These are phyloP conservation scores for Hirundichthys speculiger DNA, from an alignment of 2,113 vertebrate species.

Conservation along the genomic window DNA sequence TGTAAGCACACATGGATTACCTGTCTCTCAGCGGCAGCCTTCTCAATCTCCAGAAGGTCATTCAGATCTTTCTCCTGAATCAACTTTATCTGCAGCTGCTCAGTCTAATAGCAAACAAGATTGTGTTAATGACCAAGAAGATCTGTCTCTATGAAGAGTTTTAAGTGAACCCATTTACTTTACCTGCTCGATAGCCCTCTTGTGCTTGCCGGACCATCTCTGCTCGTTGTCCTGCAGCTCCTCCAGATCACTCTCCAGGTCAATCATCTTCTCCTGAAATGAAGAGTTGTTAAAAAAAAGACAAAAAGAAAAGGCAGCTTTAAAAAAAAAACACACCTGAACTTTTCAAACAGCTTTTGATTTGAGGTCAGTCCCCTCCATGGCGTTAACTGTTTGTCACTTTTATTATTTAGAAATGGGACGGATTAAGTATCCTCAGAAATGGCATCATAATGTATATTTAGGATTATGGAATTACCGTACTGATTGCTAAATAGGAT, in stretches of 20 bases:
- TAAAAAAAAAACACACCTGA: no score
- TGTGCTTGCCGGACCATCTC: constrained; percentile 75
- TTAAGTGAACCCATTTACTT: no score
- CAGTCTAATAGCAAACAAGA: constrained; percentile 58
- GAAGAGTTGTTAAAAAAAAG: neutral
- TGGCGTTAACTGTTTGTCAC: neutral
- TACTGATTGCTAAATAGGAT: constrained; percentile 52
- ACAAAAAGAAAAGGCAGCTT: neutral
- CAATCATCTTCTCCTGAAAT: constrained; percentile 78
- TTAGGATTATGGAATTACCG: constrained; percentile 52
- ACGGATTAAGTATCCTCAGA: constrained; percentile 41
- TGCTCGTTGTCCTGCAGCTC: constrained; percentile 81
- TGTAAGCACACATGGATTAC: constrained; percentile 37
- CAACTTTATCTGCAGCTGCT: constrained; percentile 81
- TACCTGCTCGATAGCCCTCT: constrained; percentile 80
- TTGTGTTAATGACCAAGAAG: neutral
- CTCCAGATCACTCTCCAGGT: constrained; percentile 80
- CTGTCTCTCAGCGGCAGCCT: constrained; percentile 76
- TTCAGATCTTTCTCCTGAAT: constrained; percentile 80
- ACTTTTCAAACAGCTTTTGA: neutral
- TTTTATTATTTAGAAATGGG: constrained; percentile 20
- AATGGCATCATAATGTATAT: constrained; percentile 40
- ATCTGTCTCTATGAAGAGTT: neutral
- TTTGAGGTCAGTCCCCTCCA: constrained; percentile 25
- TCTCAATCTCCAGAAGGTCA: constrained; percentile 78